Conservation (phyloP, 2,888 invertebrate species). For the Liopterus haemorrhoidalis region DNA sequence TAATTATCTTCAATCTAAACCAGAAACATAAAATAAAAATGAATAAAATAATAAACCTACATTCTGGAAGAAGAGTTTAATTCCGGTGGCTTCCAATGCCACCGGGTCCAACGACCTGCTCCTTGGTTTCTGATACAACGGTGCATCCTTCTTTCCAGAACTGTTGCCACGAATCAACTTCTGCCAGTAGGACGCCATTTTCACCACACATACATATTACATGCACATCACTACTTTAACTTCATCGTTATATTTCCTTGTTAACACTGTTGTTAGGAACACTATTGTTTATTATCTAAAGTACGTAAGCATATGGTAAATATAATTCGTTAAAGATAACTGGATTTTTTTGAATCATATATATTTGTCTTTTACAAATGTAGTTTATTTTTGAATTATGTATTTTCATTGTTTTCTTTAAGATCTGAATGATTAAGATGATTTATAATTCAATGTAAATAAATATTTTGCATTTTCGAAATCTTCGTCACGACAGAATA, state of each 20-base stretch:
- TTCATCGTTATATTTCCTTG: neutral
- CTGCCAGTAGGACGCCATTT: constrained; percentile 64
- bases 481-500: too few relatives aligned
- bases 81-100: constrained; percentile 63
- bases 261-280: neutral
- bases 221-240: neutral
- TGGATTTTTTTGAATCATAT: too few relatives aligned
- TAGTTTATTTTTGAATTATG: too few relatives aligned
- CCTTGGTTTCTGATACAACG: constrained; percentile 54
- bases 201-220: too few relatives aligned
- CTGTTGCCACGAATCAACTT: constrained; percentile 60
- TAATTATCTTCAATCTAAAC: too few relatives aligned
- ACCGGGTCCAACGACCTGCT: constrained; percentile 69
- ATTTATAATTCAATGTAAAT: too few relatives aligned
- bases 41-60: constrained; percentile 40
- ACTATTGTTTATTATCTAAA: neutral
- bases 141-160: constrained; percentile 47
- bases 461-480: too few relatives aligned
- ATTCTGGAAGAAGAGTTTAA: constrained; percentile 55
- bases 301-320: neutral
- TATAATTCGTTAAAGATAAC: too few relatives aligned
- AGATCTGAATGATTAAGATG: too few relatives aligned
- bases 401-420: too few relatives aligned
- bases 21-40: too few relatives aligned
- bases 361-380: too few relatives aligned